Percentiles rank a stretch among this genome's conserved stretches.
phyloP scores from a whole-genome alignment of 2,888 invertebrate genomes.

The Tolmerus cingulatus region DNA sequence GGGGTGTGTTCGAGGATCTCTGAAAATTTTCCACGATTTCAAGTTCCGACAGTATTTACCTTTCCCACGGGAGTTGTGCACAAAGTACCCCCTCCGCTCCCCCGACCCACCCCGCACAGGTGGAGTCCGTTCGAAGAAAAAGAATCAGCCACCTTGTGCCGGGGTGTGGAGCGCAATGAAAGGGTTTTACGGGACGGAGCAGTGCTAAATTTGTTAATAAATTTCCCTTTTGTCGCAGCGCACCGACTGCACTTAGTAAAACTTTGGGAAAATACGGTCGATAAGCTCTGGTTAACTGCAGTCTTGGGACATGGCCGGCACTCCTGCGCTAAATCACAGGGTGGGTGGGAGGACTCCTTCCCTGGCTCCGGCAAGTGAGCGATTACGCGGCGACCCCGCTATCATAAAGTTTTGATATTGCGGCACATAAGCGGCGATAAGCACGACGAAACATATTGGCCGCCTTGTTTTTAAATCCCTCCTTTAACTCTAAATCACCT shows the following conservation, averaged over 20 bases:
- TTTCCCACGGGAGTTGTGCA: background rate
- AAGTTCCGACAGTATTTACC: background rate
- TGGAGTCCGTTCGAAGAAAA: background rate
- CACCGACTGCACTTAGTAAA: slow-evolving; percentile 23
- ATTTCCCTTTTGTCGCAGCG: slow-evolving; percentile 19
- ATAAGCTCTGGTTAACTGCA: slow-evolving; percentile 25
- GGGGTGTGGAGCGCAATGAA: background rate
- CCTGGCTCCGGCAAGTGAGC: background rate
- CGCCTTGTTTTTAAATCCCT: background rate
- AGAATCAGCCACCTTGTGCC: background rate
- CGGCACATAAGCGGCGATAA: background rate
- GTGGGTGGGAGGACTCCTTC: background rate
- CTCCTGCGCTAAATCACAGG: background rate
- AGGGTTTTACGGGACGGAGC: background rate
- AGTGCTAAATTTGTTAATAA: slow-evolving; percentile 26
- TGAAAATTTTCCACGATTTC: background rate
- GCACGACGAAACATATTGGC: background rate
- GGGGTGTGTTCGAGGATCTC: background rate
- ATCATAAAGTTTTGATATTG: slow-evolving; percentile 26
- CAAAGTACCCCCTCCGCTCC: background rate
- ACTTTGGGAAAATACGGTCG: slow-evolving; percentile 13
- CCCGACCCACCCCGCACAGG: background rate
- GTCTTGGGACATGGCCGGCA: background rate
- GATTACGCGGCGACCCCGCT: background rate
- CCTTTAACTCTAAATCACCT: background rate